These are phyloP conservation scores for Apotomis turbidana DNA, from an alignment of 2,888 invertebrate species.

Conservation along the genomic window DNA sequence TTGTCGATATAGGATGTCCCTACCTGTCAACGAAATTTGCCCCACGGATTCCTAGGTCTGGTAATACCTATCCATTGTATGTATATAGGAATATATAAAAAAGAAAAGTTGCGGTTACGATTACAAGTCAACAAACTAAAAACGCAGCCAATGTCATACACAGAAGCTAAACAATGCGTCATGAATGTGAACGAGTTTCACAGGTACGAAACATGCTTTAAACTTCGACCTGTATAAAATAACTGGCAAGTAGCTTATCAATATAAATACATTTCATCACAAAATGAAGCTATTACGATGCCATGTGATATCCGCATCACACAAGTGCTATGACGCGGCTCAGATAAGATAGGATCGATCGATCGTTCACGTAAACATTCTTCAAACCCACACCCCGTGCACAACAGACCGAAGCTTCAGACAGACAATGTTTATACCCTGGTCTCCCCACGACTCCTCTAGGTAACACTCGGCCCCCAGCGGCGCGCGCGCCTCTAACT, in stretches of 20 bases:
- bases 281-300: conserved; percentile 55
- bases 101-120: neutral
- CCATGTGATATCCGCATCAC: conserved; percentile 38
- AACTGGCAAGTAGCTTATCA: neutral
- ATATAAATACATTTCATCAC: conserved; percentile 20
- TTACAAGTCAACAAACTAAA: neutral
- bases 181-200: conserved; percentile 12
- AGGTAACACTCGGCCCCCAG: conserved; percentile 82
- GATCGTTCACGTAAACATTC: conserved; percentile 43
- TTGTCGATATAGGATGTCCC: no score
- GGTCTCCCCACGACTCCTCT: conserved; percentile 81
- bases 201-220: conserved; percentile 10
- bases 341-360: conserved; percentile 36
- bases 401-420: conserved; percentile 61
- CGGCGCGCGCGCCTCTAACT: conserved; percentile 78
- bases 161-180: conserved; percentile 26
- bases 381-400: conserved; percentile 68
- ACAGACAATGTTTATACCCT: conserved; percentile 67
- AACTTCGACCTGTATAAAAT: neutral
- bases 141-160: conserved; percentile 6
- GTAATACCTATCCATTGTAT: neutral
- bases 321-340: conserved; percentile 30
- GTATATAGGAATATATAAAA: neutral
- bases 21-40: no score
- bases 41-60: no score